A percentile compares a stretch with the other conserved stretches of the same genome.
These are phyloP conservation scores for Lepeophtheirus nordmannii DNA, from an alignment of 2,888 invertebrate genomes.

Conservation along the genomic window DNA sequence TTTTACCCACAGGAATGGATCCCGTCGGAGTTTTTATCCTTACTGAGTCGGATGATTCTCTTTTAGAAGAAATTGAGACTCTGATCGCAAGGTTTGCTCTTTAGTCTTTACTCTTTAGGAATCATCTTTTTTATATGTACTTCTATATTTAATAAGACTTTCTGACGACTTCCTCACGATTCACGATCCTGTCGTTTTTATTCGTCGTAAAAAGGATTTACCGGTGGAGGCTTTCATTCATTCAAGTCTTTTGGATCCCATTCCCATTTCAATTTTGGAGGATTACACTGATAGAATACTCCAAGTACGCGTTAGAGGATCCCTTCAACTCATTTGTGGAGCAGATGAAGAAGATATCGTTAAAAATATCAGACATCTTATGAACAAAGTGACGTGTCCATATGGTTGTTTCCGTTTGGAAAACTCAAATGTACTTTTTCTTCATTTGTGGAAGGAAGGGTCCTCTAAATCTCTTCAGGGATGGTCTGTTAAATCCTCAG, in stretches of 20 bases:
- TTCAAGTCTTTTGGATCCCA: neutral
- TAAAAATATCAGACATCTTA: neutral
- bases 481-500: conserved; percentile 1
- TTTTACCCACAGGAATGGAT: neutral
- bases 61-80: neutral
- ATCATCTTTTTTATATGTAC: no score
- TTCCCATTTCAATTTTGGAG: neutral
- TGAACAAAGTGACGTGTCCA: conserved; percentile 15
- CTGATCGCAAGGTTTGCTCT: no score
- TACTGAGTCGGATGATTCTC: neutral
- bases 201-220: neutral
- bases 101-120: no score
- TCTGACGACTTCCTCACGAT: neutral
- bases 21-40: neutral
- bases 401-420: conserved; percentile 11
- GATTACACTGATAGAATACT: neutral
- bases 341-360: neutral
- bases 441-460: neutral
- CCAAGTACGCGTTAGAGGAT: neutral
- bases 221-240: neutral
- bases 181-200: neutral
- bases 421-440: conserved; percentile 17
- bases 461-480: neutral
- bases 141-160: neutral
- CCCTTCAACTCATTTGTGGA: neutral